phyloP scores from a whole-genome alignment of 2,888 invertebrate species.

The Eupithecia inturbata region DNA sequence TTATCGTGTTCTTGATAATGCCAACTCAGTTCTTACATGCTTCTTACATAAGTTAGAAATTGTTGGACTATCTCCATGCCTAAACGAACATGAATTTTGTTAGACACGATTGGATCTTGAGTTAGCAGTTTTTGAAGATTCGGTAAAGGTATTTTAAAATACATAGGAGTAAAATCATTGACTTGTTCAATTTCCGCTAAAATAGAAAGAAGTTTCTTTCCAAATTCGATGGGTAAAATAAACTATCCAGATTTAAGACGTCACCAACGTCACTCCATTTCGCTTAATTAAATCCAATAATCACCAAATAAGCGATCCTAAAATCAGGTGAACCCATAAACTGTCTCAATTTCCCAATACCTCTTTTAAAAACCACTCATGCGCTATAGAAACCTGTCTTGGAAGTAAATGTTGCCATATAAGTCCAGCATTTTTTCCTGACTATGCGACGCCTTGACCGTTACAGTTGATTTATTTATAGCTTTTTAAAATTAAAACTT shows the following conservation, averaged over 20 bases:
- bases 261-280: not conserved
- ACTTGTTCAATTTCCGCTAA: not conserved
- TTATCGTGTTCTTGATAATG: conserved; percentile 53
- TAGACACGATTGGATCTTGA: conserved; percentile 13
- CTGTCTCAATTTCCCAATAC: conserved; percentile 24
- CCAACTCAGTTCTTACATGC: conserved; percentile 40
- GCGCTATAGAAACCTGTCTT: conserved; percentile 25
- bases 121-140: not conserved
- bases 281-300: not conserved
- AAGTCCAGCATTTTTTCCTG: conserved; percentile 35
- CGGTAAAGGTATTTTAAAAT: not conserved
- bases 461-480: conserved; percentile 31
- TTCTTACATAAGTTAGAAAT: conserved; percentile 49
- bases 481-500: conserved; percentile 16
- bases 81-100: conserved; percentile 24
- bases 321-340: conserved; percentile 19
- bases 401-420: conserved; percentile 34
- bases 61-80: conserved; percentile 30
- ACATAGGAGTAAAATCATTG: not conserved
- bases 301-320: conserved; percentile 3
- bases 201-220: not conserved
- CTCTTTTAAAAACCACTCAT: conserved; percentile 16
- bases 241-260: not conserved
- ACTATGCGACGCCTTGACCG: conserved; percentile 33
- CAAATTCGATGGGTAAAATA: not conserved